Percentiles rank a stretch among this genome's conserved stretches.
Evolutionary conservation across 2,888 invertebrate genomes (phyloP).

Genomic region (Diadromus collaris): DNA sequence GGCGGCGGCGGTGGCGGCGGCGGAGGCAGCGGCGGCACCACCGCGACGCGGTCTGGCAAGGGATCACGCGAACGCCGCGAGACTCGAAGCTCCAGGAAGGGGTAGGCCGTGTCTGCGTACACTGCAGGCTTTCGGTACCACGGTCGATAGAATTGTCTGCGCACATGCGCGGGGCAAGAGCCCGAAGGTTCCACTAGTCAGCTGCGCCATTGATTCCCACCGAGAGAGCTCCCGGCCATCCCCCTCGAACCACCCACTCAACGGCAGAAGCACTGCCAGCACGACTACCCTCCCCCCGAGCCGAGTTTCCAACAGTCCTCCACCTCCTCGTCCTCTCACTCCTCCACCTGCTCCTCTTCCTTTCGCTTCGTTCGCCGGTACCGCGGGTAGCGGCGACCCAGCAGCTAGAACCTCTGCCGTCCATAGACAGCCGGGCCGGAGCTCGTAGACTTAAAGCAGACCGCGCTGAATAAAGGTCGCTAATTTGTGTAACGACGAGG

Average conservation of each 20-base stretch:
- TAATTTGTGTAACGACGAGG: slow-evolving; percentile 70
- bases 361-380: slow-evolving; percentile 49
- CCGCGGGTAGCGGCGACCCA: slow-evolving; percentile 36
- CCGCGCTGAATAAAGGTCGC: slow-evolving; percentile 71
- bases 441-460: slow-evolving; percentile 78
- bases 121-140: slow-evolving; percentile 69
- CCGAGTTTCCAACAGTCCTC: slow-evolving; percentile 51
- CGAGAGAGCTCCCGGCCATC: slow-evolving; percentile 56
- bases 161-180: slow-evolving; percentile 75
- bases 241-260: slow-evolving; percentile 50
- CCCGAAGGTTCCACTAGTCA: slow-evolving; percentile 70
- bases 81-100: slow-evolving; percentile 68
- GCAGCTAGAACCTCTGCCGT: slow-evolving; percentile 1
- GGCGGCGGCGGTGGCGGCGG: too few relatives aligned
- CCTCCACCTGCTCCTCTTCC: slow-evolving; percentile 54
- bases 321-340: slow-evolving; percentile 45
- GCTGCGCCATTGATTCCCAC: slow-evolving; percentile 79
- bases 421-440: slow-evolving; percentile 36
- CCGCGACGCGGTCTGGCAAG: slow-evolving; percentile 64
- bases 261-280: slow-evolving; percentile 42
- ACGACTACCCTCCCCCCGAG: slow-evolving; percentile 11
- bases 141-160: slow-evolving; percentile 80
- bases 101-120: slow-evolving; percentile 76
- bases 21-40: slow-evolving; percentile 62
- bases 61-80: slow-evolving; percentile 67